phyloP scores from a whole-genome alignment of 2,888 invertebrate species.

The Merodon equestris region DNA sequence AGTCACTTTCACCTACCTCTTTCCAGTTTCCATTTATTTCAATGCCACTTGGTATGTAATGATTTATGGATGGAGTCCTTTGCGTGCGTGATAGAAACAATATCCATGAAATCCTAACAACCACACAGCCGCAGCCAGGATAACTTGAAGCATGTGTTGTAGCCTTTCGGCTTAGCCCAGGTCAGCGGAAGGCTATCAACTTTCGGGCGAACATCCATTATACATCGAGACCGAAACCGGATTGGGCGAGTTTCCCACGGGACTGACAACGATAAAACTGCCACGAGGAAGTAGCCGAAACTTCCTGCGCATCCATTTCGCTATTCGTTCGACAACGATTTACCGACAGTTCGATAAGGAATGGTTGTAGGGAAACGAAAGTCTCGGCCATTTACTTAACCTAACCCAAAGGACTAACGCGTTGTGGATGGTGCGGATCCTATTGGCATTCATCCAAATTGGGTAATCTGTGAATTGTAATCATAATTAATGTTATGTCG shows the following conservation, averaged over 20 bases:
- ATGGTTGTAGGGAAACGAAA: too few relatives aligned
- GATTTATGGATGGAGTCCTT: constrained; percentile 27
- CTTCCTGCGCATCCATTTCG: neutral
- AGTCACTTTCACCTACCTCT: neutral
- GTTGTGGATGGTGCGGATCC: constrained; percentile 5
- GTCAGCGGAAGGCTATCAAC: constrained; percentile 4
- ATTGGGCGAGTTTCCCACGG: constrained; percentile 6
- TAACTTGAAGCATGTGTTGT: constrained; percentile 7
- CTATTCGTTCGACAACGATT: constrained; percentile 10
- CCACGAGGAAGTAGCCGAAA: constrained; percentile 19
- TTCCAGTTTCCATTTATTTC: constrained; percentile 20
- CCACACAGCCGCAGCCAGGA: neutral
- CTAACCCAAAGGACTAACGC: constrained; percentile 39
- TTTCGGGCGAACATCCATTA: constrained; percentile 27
- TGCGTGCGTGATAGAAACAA: constrained; percentile 32
- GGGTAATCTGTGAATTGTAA: constrained; percentile 56
- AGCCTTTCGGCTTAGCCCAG: neutral
- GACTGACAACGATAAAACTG: constrained; percentile 34
- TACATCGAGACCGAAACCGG: neutral
- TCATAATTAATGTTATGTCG: constrained; percentile 64
- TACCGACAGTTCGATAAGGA: constrained; percentile 15
- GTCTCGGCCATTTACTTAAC: constrained; percentile 46
- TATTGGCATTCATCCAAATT: constrained; percentile 25
- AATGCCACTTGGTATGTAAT: constrained; percentile 20
- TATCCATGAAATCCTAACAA: constrained; percentile 17